A percentile compares a stretch with the other conserved stretches of the same genome.
These are phyloP conservation scores for Artemisiospiza belli DNA, from an alignment of 2,113 vertebrate species.

Conservation along the genomic window DNA sequence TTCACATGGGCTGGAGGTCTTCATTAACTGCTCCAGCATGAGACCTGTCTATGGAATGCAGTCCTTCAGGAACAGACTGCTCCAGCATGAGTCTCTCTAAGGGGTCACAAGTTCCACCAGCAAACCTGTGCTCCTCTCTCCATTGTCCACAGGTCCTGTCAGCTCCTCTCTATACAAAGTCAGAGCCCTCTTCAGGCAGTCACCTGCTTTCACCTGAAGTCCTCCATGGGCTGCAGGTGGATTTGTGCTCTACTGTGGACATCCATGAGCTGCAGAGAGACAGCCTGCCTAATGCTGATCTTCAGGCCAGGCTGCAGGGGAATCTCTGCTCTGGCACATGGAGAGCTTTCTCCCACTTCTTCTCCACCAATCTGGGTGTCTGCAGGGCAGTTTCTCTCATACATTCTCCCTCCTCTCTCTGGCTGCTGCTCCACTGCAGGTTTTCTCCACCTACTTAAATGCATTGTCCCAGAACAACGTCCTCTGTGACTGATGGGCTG, in stretches of 20 bases:
- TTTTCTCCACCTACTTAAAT: neutral
- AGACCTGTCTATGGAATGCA: accelerated
- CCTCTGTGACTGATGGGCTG: accelerated
- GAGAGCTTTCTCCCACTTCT: neutral
- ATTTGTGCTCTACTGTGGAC: neutral
- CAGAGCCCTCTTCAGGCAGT: neutral
- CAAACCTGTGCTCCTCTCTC: neutral
- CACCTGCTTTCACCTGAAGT: neutral
- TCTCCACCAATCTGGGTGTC: neutral
- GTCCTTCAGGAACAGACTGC: neutral
- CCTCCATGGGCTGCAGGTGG: neutral
- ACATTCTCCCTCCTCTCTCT: neutral
- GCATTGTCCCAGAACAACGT: accelerated
- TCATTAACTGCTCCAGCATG: neutral
- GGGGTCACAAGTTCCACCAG: neutral
- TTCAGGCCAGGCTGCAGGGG: neutral
- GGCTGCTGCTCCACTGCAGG: accelerated
- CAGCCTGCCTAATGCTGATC: neutral
- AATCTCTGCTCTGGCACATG: accelerated
- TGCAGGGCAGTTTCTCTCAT: accelerated
- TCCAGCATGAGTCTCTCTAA: neutral
- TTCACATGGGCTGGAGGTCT: neutral
- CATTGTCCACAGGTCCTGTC: too few species aligned
- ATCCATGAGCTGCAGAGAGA: neutral
- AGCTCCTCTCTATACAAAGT: neutral